Percentiles rank a stretch among this genome's conserved stretches.
phyloP scores from a whole-genome alignment of 1,140 invertebrate genomes.

The Bursaphelenchus mucronatus region DNA sequence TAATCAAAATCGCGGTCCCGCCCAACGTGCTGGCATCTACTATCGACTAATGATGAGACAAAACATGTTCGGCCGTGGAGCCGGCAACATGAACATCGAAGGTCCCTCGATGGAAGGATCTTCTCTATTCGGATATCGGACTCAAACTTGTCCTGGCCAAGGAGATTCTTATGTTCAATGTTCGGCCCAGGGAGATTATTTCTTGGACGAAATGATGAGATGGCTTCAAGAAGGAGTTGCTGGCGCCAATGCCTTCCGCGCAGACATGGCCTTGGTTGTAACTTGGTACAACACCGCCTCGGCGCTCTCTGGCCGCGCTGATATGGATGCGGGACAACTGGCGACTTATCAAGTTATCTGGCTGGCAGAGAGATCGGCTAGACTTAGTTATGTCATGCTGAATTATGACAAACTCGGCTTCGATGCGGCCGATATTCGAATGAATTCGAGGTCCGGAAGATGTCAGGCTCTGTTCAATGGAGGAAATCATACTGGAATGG shows the following conservation, averaged over 20 bases:
- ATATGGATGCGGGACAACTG: conserved; percentile 56
- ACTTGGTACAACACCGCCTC: conserved; percentile 61
- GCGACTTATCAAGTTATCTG: conserved; percentile 58
- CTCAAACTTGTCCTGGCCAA: conserved; percentile 49
- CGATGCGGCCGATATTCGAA: conserved; percentile 46
- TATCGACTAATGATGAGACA: conserved; percentile 59
- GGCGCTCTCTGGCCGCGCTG: conserved; percentile 56
- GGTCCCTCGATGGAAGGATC: conserved; percentile 43
- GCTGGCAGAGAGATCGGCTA: conserved; percentile 38
- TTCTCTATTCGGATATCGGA: conserved; percentile 51
- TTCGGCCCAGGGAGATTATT: conserved; percentile 53
- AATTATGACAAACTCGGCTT: conserved; percentile 55
- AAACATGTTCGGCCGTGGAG: conserved; percentile 54
- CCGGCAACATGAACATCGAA: conserved; percentile 46
- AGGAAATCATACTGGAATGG: conserved; percentile 59
- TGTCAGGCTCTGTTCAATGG: conserved; percentile 59
- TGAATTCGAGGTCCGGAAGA: conserved; percentile 45
- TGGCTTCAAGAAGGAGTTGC: conserved; percentile 60
- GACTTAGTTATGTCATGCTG: conserved; percentile 51
- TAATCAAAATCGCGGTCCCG: conserved; percentile 53
- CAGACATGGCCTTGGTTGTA: conserved; percentile 57
- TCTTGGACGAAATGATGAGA: conserved; percentile 59
- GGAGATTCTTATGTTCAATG: conserved; percentile 55
- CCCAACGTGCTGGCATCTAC: conserved; percentile 51
- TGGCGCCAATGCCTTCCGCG: conserved; percentile 56